Base-by-base conservation (phyloP, 2,888 invertebrate species). In the Eristalinus sepulchralis region DNA sequence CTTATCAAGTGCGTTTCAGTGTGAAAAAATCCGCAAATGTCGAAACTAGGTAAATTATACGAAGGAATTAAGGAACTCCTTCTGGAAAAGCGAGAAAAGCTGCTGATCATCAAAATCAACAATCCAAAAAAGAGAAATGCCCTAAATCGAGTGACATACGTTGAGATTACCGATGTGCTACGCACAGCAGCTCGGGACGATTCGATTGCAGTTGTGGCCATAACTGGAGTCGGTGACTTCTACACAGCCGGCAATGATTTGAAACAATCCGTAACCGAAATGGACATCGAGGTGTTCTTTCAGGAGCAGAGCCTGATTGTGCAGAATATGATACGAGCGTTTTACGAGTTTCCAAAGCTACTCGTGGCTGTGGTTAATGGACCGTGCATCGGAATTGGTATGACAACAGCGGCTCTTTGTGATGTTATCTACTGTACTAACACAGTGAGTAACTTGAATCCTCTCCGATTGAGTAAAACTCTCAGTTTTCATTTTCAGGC, bases 371-470 rank as follows among this genome's bases (percentile, higher is more conserved):
- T 98, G 79, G 96, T 99, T 0, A 98, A 99, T 94, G 99, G 99
- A 1, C 98, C 98, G 57, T 97, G 98, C 13, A 95, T 99, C 89
- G 99, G 99, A 31, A 96, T 99, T 89, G 92, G 92, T 8, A 86
- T 90, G 10, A 99, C 99, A 0, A 95, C 96, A 10, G 93, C 97
- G 68, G 96, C 96, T 0, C 93, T 99, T 0, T 98, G 96, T 93
- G 99, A 99, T 93, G 94, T 97, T 78, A 96, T 98, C 8, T 97
- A 97, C 94, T 97, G 97, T 72, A 94, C 96, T n/a, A 96, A 98
- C 89, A 95, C 93, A 92, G 97, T 96, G 92, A 88, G 27, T 22
- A 24, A 27, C 34, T 10, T 31, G 17, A 17, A 27, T 2, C 8
- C 9, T 0, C 22, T 2, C 0, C n/a, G 47, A 47, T 53, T 0